Base-by-base conservation (phyloP, 2,888 invertebrate genomes). In the Pocota personata region DNA sequence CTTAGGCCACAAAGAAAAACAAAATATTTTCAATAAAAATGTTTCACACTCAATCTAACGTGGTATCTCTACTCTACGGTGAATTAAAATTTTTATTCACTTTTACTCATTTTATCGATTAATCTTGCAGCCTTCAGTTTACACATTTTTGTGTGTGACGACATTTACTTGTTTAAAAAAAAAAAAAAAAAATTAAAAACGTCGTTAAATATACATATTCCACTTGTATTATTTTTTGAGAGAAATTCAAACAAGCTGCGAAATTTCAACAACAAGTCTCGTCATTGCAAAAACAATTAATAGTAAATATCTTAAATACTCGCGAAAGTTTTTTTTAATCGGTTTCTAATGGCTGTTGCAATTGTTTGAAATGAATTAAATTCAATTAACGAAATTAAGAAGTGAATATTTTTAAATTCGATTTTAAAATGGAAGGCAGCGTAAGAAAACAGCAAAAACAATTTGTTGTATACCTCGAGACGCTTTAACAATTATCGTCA, bases 251-350 rank as follows among this genome's bases (percentile, higher is more conserved):
- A 43, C 16, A 16, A 43, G 10, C 7, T 7, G 12, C 7, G n/a
- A 12, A 4, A n/a, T 43, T 43, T 43, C 43, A 16, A 43, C 16
- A 43, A 40, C 14, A 43, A 43, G 43, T 43, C 16, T 12, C 16
- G 2, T 43, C 7, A 16, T 16, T 16, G 43, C 43, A 0, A 16
- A 43, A 7, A 43, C 43, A 43, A 43, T 43, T 43, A 43, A 14
- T 7, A 43, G 16, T 16, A 43, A 43, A 43, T 43, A 16, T 7
- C 16, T 43, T 14, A 27, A 27, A 50, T 24, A n/a, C 24, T 27
- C 10, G 50, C 24, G 50, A 50, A 50, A 50, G 50, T 50, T 50
- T 24, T 4, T 3, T 50, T 62, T 62, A 62, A 62, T 62, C 16
- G 62, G 46, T 62, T 62, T 27, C 43, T 62, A 27, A 62, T 62